Conservation (phyloP, 2,888 invertebrate genomes). For the Tenodera sinensis region DNA sequence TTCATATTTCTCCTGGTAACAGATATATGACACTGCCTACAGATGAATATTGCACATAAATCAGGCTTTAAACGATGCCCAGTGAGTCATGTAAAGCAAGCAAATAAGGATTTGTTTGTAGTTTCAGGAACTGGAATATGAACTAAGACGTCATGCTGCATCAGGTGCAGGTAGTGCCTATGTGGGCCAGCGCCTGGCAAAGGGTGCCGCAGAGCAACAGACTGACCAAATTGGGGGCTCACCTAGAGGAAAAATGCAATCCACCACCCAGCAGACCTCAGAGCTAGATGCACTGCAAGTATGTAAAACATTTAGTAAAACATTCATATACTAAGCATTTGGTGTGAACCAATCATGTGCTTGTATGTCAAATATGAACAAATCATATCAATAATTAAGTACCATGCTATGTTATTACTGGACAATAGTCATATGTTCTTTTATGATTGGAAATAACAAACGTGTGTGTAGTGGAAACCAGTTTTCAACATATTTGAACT, state of each 20-base stretch:
- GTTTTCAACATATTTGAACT: too few relatives aligned
- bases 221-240: conserved; percentile 38
- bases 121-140: conserved; percentile 63
- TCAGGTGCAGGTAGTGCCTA: conserved; percentile 63
- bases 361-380: too few relatives aligned
- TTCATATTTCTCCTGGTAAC: too few relatives aligned
- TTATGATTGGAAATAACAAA: too few relatives aligned
- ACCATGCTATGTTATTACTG: too few relatives aligned
- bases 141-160: conserved; percentile 62
- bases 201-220: conserved; percentile 45
- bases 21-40: neutral
- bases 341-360: neutral
- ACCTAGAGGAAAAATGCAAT: neutral
- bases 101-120: conserved; percentile 37
- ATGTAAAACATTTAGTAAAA: conserved; percentile 28
- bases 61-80: neutral
- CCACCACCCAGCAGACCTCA: neutral
- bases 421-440: too few relatives aligned
- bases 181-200: conserved; percentile 69
- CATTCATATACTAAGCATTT: neutral
- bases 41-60: neutral
- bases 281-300: conserved; percentile 50
- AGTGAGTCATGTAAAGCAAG: neutral
- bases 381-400: too few relatives aligned
- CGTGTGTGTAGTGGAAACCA: too few relatives aligned